Evolutionary conservation across 2,888 invertebrate species (phyloP).

Genomic region (Iphiclides podalirius): DNA sequence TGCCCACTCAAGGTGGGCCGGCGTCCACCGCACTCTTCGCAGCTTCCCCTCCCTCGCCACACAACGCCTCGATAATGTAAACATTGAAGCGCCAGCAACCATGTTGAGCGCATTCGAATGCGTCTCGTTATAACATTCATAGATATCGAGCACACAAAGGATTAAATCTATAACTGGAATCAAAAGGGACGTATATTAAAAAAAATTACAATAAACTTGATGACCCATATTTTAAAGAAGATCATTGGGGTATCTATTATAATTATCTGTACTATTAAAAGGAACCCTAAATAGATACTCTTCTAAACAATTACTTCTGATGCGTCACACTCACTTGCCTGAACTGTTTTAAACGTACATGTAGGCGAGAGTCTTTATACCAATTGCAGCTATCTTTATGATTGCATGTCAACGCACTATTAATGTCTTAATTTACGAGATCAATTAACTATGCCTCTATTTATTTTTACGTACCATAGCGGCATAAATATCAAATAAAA

Average conservation of each 20-base stretch:
- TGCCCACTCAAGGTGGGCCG: conserved; percentile 77
- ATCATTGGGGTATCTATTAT: too few species aligned
- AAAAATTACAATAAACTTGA: too few species aligned
- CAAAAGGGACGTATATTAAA: too few species aligned
- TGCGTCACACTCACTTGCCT: conserved; percentile 8
- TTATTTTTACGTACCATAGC: too few species aligned
- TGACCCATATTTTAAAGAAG: too few species aligned
- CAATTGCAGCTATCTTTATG: conserved; percentile 1
- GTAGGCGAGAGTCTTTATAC: conserved; percentile 15
- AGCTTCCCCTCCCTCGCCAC: conserved; percentile 58
- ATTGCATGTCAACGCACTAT: background rate
- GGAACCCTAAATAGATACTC: background rate
- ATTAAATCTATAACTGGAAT: conserved; percentile 5
- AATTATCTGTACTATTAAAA: too few species aligned
- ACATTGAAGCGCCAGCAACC: conserved; percentile 51
- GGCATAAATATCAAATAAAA: too few species aligned
- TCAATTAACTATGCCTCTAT: too few species aligned
- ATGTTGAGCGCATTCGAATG: conserved; percentile 33
- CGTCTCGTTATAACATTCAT: conserved; percentile 26
- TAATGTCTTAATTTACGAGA: background rate
- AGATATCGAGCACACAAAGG: conserved; percentile 8
- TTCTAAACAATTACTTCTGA: background rate
- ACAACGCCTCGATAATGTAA: conserved; percentile 53
- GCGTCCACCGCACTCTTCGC: conserved; percentile 48
- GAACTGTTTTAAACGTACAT: conserved; percentile 11